A percentile compares a stretch with the other conserved stretches of the same genome.
Evolutionary conservation across 1,140 invertebrate species (phyloP).

Genomic region (Pentalonia nigronervosa): DNA sequence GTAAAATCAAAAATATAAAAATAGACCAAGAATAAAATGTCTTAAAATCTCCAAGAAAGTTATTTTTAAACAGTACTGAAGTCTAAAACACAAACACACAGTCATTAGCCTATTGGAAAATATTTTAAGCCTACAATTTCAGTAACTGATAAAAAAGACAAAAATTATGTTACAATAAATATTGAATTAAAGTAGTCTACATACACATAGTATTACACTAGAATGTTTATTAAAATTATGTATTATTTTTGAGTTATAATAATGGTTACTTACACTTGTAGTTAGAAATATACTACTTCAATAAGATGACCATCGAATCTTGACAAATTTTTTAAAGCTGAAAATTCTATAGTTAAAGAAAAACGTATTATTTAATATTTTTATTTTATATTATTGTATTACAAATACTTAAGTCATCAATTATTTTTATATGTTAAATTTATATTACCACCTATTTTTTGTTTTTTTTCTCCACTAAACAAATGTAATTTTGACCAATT

Average conservation of each 20-base stretch:
- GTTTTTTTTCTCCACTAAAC: not conserved
- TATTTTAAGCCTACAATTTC: slow-evolving; percentile 13
- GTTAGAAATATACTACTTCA: slow-evolving; percentile 57
- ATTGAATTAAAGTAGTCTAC: slow-evolving; percentile 30
- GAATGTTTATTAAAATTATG: not conserved
- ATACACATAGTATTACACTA: slow-evolving; percentile 22
- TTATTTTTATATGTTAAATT: not conserved
- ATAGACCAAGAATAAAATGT: slow-evolving; percentile 45
- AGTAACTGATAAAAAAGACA: not conserved
- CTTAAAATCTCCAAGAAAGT: slow-evolving; percentile 26
- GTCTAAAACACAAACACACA: slow-evolving; percentile 44
- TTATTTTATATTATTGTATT: not conserved
- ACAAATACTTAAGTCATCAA: not conserved
- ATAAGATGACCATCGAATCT: slow-evolving; percentile 55
- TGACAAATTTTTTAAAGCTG: slow-evolving; percentile 52
- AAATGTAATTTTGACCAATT: no score
- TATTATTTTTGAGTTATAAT: slow-evolving; percentile 28
- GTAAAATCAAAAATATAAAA: slow-evolving; percentile 55
- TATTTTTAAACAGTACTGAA: slow-evolving; percentile 30
- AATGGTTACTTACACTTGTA: slow-evolving; percentile 45
- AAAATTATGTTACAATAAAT: slow-evolving; percentile 50
- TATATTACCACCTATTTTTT: not conserved
- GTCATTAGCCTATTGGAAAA: slow-evolving; percentile 41
- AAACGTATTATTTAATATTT: not conserved
- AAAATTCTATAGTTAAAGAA: slow-evolving; percentile 31